A percentile compares a stretch with the other conserved stretches of the same genome.
Conservation (phyloP, 2,888 invertebrate genomes). For the Eugnorisma glareosa region DNA sequence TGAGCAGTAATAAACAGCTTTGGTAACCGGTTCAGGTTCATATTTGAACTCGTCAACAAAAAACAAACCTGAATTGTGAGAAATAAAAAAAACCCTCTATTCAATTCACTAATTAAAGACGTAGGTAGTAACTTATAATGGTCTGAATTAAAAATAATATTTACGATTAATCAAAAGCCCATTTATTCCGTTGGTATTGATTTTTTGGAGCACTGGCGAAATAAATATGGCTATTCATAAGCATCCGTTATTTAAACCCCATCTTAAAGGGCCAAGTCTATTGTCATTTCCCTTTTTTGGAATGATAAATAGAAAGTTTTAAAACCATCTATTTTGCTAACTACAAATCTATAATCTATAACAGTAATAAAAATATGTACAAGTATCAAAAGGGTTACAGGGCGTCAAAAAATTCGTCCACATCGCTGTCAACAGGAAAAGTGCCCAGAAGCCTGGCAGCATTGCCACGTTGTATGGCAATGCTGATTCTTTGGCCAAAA, state of each 20-base stretch:
- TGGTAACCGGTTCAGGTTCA: slow-evolving; percentile 10
- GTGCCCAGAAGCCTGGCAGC: too few relatives aligned
- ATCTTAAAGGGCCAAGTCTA: background rate
- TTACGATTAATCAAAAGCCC: background rate
- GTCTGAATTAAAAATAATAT: background rate
- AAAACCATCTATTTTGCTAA: too few relatives aligned
- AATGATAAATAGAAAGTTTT: background rate
- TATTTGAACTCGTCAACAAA: background rate
- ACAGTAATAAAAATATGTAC: too few relatives aligned
- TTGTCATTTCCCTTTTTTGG: background rate
- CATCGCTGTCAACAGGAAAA: too few relatives aligned
- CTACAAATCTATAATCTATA: too few relatives aligned
- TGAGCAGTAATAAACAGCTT: slow-evolving; percentile 10
- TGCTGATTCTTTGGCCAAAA: too few relatives aligned
- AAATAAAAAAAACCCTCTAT: background rate
- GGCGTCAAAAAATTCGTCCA: too few relatives aligned
- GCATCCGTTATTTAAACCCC: background rate
- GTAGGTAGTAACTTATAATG: slow-evolving; percentile 7
- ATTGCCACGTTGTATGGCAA: too few relatives aligned
- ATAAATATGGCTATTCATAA: slow-evolving; percentile 1
- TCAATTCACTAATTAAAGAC: slow-evolving; percentile 2
- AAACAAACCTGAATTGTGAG: slow-evolving; percentile 5
- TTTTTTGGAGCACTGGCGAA: background rate
- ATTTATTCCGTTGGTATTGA: background rate
- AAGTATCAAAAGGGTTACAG: too few relatives aligned